Conservation (phyloP, 2,113 vertebrate genomes). For the Anarhynchus alexandrinus region DNA sequence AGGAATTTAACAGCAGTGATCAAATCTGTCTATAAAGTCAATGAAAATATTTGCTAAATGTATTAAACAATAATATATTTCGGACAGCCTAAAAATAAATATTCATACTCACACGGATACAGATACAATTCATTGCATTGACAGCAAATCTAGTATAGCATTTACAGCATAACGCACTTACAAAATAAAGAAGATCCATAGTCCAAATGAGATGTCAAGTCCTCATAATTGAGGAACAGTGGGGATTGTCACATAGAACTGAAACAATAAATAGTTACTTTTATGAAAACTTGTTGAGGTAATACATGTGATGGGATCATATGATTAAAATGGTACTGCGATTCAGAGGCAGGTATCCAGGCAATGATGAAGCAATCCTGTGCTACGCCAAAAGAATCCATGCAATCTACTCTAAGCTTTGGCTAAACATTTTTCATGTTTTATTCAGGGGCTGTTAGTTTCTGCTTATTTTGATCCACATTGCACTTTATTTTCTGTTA, state of each 20-base stretch:
- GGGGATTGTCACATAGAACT: neutral
- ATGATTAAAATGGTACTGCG: neutral
- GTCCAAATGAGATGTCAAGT: neutral
- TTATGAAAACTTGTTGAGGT: neutral
- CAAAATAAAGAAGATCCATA: neutral
- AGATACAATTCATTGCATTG: neutral
- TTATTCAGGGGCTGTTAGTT: neutral
- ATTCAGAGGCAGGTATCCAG: neutral
- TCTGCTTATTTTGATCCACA: neutral
- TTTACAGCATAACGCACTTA: neutral
- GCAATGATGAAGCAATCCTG: neutral
- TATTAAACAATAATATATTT: neutral
- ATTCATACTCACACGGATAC: neutral
- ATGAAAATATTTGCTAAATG: neutral
- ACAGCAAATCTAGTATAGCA: neutral
- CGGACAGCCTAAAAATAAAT: neutral
- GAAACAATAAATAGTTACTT: neutral
- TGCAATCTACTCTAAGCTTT: neutral
- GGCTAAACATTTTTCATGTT: neutral
- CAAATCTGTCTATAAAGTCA: neutral
- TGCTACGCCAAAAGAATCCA: neutral
- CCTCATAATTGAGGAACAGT: neutral
- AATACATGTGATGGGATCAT: neutral
- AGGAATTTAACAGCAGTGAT: neutral
- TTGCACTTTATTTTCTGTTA: neutral